Base-by-base conservation (phyloP, 1,140 invertebrate genomes). In the Trissolcus basalis region DNA sequence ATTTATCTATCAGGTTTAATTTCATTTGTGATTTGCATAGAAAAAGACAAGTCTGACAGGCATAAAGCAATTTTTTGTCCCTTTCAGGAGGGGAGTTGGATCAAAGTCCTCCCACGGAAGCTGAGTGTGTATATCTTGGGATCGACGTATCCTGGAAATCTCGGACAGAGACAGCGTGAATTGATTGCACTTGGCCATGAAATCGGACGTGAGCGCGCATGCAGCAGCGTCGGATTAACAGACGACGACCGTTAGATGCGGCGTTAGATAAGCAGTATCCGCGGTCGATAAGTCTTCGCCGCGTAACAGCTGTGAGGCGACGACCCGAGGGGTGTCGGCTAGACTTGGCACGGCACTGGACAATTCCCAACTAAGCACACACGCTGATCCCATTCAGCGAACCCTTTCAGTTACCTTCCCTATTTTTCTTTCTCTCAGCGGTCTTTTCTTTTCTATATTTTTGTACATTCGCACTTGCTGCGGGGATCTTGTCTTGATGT, bases 341-440 rank as follows among this genome's bases (percentile, higher is more conserved):
- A 47, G 33, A 48, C 59, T 64, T 55, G 12, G 33, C 76, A 82
- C 83, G 75, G 74, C 74, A 73, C 83, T 84, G 83, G 82, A 69
- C 78, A 80, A 84, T 78, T 68, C 71, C 41, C 65, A 77, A 80
- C 79, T 81, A 82, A 80, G 77, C 80, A 83, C 80, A 83, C 82
- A 80, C 75, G 81, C 78, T 80, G 78, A 78, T 79, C 67, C 79
- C 84, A 85, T 85, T 85, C 81, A 85, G 67, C 81, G 81, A 85
- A 86, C 83, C 83, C 82, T 85, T 83, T 85, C 77, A 82, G 65
- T 61, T 69, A 70, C n/a, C 53, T 69, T 27, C 19, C 19, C 19
- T 27, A 27, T 6, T 19, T 48, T 53, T 44, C 63, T 54, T 35
- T 35, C 48, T 45, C 35, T 8, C 49, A 47, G 45, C 60, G 60